Conservation (phyloP, 2,113 vertebrate genomes). For the Engraulis encrasicolus region DNA sequence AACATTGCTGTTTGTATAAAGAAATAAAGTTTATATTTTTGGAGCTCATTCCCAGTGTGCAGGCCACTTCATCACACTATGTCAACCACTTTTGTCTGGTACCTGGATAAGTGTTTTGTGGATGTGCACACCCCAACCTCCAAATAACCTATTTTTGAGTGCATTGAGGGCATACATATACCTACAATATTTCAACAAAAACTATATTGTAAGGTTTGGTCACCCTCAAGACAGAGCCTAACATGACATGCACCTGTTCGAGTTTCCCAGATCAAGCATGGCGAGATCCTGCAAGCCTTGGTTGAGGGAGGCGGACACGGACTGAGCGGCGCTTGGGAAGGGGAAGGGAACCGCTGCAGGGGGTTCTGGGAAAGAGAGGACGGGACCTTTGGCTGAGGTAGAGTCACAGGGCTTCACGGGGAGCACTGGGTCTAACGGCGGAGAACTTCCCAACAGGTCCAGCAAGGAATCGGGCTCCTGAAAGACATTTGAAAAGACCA, state of each 20-base stretch:
- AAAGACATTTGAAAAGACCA: background rate
- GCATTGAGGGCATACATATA: no score
- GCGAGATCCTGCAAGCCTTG: constrained; percentile 62
- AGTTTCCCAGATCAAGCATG: constrained; percentile 65
- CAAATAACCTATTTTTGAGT: no score
- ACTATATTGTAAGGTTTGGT: no score
- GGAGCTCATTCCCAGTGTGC: no score
- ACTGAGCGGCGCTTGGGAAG: constrained; percentile 21
- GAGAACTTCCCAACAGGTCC: constrained; percentile 74
- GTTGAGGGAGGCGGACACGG: constrained; percentile 38
- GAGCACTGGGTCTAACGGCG: constrained; percentile 55
- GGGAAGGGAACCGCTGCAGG: constrained; percentile 27
- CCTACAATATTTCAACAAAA: no score
- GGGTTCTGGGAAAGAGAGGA: constrained; percentile 26
- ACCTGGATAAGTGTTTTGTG: no score
- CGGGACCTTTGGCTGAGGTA: constrained; percentile 28
- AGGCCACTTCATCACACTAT: no score
- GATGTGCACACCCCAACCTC: no score
- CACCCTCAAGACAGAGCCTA: background rate
- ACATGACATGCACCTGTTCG: constrained; percentile 38
- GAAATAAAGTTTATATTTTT: no score
- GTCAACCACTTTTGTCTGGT: no score
- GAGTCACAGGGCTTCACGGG: constrained; percentile 54
- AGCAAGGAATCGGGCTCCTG: constrained; percentile 67
- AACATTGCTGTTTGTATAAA: no score